Percentiles rank a stretch among this genome's conserved stretches.
Conservation (phyloP, 1,140 invertebrate species). For the Leptoteleia sp. region DNA sequence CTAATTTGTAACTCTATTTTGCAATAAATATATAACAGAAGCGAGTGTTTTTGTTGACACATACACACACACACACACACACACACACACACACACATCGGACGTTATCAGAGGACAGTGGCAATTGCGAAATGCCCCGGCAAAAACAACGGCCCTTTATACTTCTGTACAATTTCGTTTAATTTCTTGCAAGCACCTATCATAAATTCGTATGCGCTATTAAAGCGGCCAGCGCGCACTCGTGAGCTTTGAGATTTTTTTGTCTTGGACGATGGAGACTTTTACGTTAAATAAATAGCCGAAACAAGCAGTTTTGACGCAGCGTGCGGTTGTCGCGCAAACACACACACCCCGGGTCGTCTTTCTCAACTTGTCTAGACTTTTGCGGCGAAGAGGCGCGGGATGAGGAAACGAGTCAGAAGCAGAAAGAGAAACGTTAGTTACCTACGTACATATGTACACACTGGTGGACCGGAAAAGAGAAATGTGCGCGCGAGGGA, state of each 20-base stretch:
- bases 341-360: slow-evolving; percentile 54
- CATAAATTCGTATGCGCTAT: slow-evolving; percentile 18
- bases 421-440: slow-evolving; percentile 55
- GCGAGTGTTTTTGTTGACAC: too few species aligned
- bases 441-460: slow-evolving; percentile 57
- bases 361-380: slow-evolving; percentile 57
- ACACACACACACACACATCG: too few species aligned
- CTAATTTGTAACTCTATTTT: too few species aligned
- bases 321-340: slow-evolving; percentile 69
- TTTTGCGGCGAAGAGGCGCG: slow-evolving; percentile 29
- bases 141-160: too few species aligned
- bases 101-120: too few species aligned
- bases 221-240: slow-evolving; percentile 27
- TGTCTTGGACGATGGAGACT: slow-evolving; percentile 47
- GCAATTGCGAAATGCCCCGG: too few species aligned
- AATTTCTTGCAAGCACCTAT: background rate
- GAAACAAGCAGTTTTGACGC: slow-evolving; percentile 68
- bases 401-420: slow-evolving; percentile 43
- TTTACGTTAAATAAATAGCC: slow-evolving; percentile 70
- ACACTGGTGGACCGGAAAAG: slow-evolving; percentile 55
- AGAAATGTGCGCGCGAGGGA: slow-evolving; percentile 60
- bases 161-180: too few species aligned
- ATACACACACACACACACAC: too few species aligned
- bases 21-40: too few species aligned
- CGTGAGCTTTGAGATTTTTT: slow-evolving; percentile 28